A percentile compares a stretch with the other conserved stretches of the same genome.
Evolutionary conservation across 2,888 invertebrate species (phyloP).

Genomic region (Drosophila ustulata): DNA sequence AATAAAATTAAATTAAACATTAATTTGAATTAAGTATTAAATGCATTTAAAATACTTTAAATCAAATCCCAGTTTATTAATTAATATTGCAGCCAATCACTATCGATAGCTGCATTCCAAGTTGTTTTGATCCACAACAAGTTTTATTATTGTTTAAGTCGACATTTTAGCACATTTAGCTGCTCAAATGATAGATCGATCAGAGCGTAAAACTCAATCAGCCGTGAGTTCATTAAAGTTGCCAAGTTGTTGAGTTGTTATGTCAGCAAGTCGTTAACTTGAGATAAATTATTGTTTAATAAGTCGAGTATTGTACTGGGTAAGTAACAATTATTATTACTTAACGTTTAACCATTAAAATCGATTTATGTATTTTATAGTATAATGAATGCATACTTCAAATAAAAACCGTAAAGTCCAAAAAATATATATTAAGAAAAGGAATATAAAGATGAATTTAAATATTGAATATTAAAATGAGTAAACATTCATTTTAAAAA

Average conservation of each 20-base stretch:
- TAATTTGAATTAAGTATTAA: too few relatives aligned
- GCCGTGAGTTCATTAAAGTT: conserved; percentile 18
- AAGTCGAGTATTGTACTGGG: background rate
- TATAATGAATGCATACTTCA: too few relatives aligned
- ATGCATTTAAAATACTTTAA: too few relatives aligned
- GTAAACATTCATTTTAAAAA: too few relatives aligned
- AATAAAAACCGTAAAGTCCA: too few relatives aligned
- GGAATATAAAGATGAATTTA: too few relatives aligned
- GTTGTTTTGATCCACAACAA: conserved; percentile 7
- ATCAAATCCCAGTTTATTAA: too few relatives aligned
- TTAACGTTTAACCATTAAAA: background rate
- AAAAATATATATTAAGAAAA: too few relatives aligned
- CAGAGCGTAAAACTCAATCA: conserved; percentile 9
- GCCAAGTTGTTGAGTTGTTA: conserved; percentile 19
- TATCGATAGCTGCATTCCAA: conserved; percentile 4
- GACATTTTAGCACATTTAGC: conserved; percentile 6
- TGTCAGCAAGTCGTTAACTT: conserved; percentile 24
- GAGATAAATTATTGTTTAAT: conserved; percentile 9
- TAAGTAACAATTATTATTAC: background rate
- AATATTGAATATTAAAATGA: too few relatives aligned
- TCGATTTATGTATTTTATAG: too few relatives aligned
- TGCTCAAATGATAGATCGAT: conserved; percentile 21
- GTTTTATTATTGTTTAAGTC: background rate
- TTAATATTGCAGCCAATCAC: background rate
- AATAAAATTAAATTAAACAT: too few relatives aligned